Conservation (phyloP, 2,797 vertebrate genomes). For the Propithecus perrieri region DNA sequence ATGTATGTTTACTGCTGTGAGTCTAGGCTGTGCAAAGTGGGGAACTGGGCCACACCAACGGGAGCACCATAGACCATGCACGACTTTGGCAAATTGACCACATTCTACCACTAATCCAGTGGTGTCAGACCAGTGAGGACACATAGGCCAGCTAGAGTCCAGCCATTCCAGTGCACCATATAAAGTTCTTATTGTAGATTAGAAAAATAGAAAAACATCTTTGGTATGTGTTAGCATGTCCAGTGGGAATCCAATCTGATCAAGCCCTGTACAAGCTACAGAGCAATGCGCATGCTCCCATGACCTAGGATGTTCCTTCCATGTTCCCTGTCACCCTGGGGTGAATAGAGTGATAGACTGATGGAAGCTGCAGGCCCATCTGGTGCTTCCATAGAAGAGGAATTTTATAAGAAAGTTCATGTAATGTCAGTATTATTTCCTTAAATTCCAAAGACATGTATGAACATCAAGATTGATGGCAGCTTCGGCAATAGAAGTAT, state of each 20-base stretch:
- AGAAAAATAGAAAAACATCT: neutral
- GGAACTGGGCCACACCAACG: neutral
- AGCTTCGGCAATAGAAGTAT: neutral
- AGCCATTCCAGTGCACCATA: neutral
- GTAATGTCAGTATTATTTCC: neutral
- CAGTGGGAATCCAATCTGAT: neutral
- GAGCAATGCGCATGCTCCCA: neutral
- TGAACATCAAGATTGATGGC: neutral
- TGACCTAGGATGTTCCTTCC: neutral
- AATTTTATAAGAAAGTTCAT: neutral
- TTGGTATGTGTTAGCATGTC: neutral
- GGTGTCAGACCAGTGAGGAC: neutral
- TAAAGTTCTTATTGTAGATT: neutral
- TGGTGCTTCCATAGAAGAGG: neutral
- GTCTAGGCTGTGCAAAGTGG: neutral
- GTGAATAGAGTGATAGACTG: neutral
- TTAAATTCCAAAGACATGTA: neutral
- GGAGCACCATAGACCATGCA: rapidly evolving
- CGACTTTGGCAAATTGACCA: neutral
- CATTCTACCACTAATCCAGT: rapidly evolving
- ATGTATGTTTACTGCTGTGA: neutral
- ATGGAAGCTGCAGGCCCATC: neutral
- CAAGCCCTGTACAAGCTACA: neutral
- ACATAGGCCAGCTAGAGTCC: neutral
- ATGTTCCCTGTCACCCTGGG: too few species aligned